Evolutionary conservation across 2,113 vertebrate species (phyloP), one percentile per base, ranked within the genome.

Genomic region (Lepus americanus): DNA sequence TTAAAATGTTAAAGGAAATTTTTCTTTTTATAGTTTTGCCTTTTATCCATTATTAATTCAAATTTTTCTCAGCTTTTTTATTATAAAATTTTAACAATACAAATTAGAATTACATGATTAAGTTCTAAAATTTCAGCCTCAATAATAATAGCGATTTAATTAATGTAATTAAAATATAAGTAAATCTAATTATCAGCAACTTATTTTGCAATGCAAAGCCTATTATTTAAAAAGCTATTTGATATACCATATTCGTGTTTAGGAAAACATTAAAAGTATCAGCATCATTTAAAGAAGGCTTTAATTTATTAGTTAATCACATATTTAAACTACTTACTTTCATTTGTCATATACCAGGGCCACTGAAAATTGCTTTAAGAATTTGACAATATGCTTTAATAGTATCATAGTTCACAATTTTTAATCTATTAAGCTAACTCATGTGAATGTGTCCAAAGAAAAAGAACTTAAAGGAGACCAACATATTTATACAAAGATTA

Each of bases 11-110:
- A 89, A 86, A 80, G 31, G 9, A 77, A 59, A 39, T 10, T 77
- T 70, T 74, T 92, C 23, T 10, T 79, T 82, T 36, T 61, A 61
- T 66, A 82, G 53, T 59, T 86, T 78, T 76, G 7, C 25, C 20
- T 64, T 87, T 89, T 70, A 97, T 59, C 53, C 91, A 88, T 73
- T 76, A 87, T 39, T 19, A 44, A 39, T 90, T 86, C 25, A 94
- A 87, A 33, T 25, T 64, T 81, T 81, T 83, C 44, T 82, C 59
- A 20, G 33, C 2, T 73, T 90, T 66, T 39, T 88, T 44, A 19
- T 63, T n/a, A 94, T 39, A 20, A 92, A 82, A 86, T 69, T 49
- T 53, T 59, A 59, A 59, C 14, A 59, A 59, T 59, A 87, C 83
- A 85, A 39, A 2, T 61, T 78, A 82, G 6, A 61, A 78, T 39